A percentile compares a stretch with the other conserved stretches of the same genome.
Evolutionary conservation across 2,888 invertebrate species (phyloP).

Genomic region (Chesias legatella): DNA sequence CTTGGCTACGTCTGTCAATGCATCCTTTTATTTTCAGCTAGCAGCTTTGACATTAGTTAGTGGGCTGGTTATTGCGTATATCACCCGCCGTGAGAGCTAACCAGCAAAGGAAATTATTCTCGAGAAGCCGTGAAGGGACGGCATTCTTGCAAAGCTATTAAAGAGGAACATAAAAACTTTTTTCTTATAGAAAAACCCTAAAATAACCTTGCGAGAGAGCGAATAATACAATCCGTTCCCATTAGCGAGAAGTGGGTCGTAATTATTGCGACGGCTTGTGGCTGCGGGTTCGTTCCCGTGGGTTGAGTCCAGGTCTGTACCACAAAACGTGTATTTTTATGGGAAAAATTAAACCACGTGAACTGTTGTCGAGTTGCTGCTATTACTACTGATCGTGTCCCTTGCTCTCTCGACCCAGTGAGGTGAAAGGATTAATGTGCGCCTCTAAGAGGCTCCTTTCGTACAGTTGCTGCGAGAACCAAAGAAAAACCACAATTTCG

Average conservation of each 20-base stretch:
- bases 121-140: neutral
- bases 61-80: neutral
- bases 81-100: neutral
- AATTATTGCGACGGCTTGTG: too few relatives aligned
- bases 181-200: constrained; percentile 4
- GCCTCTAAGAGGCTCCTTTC: too few relatives aligned
- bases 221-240: neutral
- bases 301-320: too few relatives aligned
- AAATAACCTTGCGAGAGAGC: constrained; percentile 2
- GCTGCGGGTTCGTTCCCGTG: too few relatives aligned
- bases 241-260: constrained; percentile 3
- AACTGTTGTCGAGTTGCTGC: too few relatives aligned
- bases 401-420: too few relatives aligned
- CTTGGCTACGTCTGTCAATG: constrained; percentile 1
- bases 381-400: too few relatives aligned
- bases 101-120: constrained; percentile 4
- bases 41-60: neutral
- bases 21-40: constrained; percentile 11
- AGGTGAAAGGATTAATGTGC: too few relatives aligned
- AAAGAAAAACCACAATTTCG: too few relatives aligned
- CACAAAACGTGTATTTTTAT: too few relatives aligned
- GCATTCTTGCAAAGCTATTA: constrained; percentile 1
- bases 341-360: too few relatives aligned
- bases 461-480: too few relatives aligned
- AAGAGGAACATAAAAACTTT: constrained; percentile 3